Conservation (phyloP, 2,113 vertebrate genomes). For the Collichthys lucidus region DNA sequence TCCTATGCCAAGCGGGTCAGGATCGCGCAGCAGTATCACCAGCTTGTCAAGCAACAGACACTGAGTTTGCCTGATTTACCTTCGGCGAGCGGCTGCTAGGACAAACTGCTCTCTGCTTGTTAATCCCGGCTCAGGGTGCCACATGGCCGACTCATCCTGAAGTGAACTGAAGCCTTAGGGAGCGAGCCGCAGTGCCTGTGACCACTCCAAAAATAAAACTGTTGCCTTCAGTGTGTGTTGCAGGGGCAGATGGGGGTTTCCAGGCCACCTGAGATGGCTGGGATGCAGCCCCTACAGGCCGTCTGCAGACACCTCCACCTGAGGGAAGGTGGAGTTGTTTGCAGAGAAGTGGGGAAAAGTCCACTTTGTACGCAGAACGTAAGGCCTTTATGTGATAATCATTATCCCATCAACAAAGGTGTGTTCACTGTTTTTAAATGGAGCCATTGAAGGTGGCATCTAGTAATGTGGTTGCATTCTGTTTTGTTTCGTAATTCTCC, state of each 20-base stretch:
- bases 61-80: slow-evolving; percentile 83
- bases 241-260: slow-evolving; percentile 72
- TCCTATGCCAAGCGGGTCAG: slow-evolving; percentile 6
- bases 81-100: slow-evolving; percentile 72
- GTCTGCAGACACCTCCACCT: slow-evolving; percentile 51
- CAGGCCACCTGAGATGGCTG: slow-evolving; percentile 77
- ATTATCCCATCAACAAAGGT: neutral
- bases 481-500: too few species aligned
- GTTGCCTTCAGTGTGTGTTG: slow-evolving; percentile 74
- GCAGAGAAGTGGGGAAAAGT: neutral
- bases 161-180: slow-evolving; percentile 73
- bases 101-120: slow-evolving; percentile 77
- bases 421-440: neutral
- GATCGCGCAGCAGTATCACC: slow-evolving; percentile 41
- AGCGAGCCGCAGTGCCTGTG: slow-evolving; percentile 69
- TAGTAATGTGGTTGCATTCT: too few species aligned
- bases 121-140: slow-evolving; percentile 76
- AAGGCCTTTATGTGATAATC: neutral
- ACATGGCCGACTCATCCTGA: slow-evolving; percentile 74
- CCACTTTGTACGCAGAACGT: neutral
- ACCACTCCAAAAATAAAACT: slow-evolving; percentile 88
- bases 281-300: slow-evolving; percentile 73
- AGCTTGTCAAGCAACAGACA: slow-evolving; percentile 72
- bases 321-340: slow-evolving; percentile 11
- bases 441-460: too few species aligned